Conservation (phyloP, 2,797 vertebrate species). For the Coccyzus lansbergi region DNA sequence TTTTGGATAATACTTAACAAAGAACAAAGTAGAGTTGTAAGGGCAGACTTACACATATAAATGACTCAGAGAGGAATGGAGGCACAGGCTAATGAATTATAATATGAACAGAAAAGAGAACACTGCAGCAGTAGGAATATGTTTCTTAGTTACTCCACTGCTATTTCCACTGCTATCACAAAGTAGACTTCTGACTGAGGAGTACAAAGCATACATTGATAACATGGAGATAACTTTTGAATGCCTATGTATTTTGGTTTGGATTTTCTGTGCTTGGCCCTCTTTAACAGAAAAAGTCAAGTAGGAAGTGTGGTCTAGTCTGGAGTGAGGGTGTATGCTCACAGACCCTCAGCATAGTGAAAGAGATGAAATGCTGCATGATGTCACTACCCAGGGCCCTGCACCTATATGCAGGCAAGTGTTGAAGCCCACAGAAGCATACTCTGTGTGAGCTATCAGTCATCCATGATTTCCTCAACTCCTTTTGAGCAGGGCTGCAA, state of each 20-base stretch:
- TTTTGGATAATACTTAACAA: background rate
- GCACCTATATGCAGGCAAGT: no score
- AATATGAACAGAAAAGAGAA: background rate
- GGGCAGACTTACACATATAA: background rate
- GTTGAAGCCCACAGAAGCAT: no score
- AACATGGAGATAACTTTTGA: background rate
- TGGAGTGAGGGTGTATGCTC: fast-evolving
- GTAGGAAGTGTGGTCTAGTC: background rate
- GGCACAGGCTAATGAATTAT: background rate
- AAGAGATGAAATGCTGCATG: background rate
- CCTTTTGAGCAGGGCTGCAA: no score
- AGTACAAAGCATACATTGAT: background rate
- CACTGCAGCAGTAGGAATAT: background rate
- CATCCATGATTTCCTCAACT: no score
- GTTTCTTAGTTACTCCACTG: background rate
- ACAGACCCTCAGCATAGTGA: background rate
- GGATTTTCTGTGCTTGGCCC: background rate
- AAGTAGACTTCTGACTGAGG: background rate
- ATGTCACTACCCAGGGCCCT: fast-evolving
- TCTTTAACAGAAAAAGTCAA: background rate
- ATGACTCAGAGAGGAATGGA: background rate
- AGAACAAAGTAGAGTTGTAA: background rate
- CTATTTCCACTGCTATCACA: background rate
- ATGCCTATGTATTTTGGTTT: background rate
- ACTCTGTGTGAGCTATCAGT: no score